Percentiles rank a stretch among this genome's conserved stretches.
phyloP scores from a whole-genome alignment of 2,797 vertebrate species.

The Thunnus albacares region DNA sequence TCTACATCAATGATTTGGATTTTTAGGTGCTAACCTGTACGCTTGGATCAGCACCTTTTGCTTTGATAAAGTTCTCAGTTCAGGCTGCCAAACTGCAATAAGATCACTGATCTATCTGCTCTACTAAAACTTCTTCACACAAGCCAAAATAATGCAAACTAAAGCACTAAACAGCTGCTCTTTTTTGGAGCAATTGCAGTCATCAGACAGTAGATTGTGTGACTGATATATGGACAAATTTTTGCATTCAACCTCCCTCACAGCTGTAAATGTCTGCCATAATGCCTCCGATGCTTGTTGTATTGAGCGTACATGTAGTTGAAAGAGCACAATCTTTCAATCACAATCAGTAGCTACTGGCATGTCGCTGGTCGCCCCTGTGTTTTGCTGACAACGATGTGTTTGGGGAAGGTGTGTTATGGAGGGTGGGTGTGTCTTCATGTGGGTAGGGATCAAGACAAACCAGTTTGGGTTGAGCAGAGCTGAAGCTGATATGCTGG shows the following conservation, averaged over 20 bases:
- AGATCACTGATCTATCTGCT: background rate
- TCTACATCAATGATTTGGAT: background rate
- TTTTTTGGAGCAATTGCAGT: background rate
- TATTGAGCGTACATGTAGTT: background rate
- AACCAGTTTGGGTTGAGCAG: conserved; percentile 78
- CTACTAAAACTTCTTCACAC: background rate
- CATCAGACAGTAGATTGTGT: background rate
- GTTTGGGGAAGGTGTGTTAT: conserved; percentile 81
- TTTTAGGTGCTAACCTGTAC: background rate
- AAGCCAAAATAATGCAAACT: background rate
- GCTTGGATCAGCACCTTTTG: background rate
- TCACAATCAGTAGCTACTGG: conserved; percentile 29
- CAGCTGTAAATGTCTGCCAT: background rate
- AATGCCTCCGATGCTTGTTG: background rate
- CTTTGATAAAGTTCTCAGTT: background rate
- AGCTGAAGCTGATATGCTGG: background rate
- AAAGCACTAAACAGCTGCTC: background rate
- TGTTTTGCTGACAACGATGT: conserved; percentile 72
- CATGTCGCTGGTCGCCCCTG: conserved; percentile 46
- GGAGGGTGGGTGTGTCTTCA: conserved; percentile 62
- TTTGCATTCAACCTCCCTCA: background rate
- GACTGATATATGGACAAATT: background rate
- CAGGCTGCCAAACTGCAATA: background rate
- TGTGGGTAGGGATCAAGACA: conserved; percentile 74
- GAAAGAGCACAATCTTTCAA: conserved; percentile 34